Evolutionary conservation across 2,888 invertebrate genomes (phyloP), one percentile per base, ranked within the genome.

Genomic region (Sarcophaga subvicina): DNA sequence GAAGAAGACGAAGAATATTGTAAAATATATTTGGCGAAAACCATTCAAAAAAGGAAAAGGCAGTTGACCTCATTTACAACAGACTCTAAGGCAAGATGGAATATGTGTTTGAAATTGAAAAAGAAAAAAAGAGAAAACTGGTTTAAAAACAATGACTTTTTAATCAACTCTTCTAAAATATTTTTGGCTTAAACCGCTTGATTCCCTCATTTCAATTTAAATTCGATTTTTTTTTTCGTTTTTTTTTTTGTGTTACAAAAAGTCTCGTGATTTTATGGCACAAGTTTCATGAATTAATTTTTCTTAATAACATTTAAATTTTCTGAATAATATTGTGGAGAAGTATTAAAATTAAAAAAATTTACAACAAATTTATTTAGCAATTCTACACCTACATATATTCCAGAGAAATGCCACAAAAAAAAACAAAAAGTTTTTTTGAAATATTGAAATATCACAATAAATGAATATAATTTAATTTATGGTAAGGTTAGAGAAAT

Each of bases 51-150:
- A 76, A 69, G 27, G 37, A 79, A 83, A 79, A 79, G 54, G 73
- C 73, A 79, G 25, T 70, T 79, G 73, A 69, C 45, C 69, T 79
- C 27, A 49, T 49, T 71, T 64, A 4, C 12, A 22, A 17, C 10
- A 37, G 59, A 59, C 5, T 54, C 17, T 14, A 14, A 54, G 54
- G 14, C 12, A 14, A 17, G 54, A 17, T 0, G 17, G 54, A 17
- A 54, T 14, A 5, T 14, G 12, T 54, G 54, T 1, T 14, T 12
- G 54, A 54, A 4, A 4, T 17, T 17, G 12, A 54, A 54, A 49
- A 54, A 17, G 14, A 4, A 54, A 27, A 62, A 62, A 37, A 5
- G 22, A 47, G 59, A 64, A 85, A 85, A 77, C 84, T 85, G 80
- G 84, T 85, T 85, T 59, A 69, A 78, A 66, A 47, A 66, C 17